These are phyloP conservation scores for Pluvialis apricaria DNA, from an alignment of 2,113 vertebrate genomes.

Conservation along the genomic window DNA sequence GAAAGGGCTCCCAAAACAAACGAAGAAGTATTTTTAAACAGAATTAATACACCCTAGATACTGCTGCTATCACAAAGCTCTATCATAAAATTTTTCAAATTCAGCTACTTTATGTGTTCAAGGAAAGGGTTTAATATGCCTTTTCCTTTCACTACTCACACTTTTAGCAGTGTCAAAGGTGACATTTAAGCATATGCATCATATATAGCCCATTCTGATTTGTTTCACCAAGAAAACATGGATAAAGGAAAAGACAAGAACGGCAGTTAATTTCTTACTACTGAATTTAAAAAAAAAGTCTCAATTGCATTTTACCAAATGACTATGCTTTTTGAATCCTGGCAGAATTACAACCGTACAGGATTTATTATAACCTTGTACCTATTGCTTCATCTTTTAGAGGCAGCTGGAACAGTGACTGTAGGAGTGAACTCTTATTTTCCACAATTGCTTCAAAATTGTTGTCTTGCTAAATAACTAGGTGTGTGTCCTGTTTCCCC, in stretches of 20 bases:
- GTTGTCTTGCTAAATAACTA: not conserved
- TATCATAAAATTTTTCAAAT: not conserved
- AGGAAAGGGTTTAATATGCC: not conserved
- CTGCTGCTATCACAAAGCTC: not conserved
- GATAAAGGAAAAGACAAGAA: not conserved
- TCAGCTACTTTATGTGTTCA: not conserved
- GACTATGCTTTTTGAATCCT: not conserved
- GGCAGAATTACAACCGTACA: not conserved
- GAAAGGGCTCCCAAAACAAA: not conserved
- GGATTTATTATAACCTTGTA: not conserved
- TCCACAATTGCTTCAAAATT: not conserved
- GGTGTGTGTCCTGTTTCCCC: not conserved
- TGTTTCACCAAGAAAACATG: not conserved
- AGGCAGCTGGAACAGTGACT: not conserved
- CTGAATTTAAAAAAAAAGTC: not conserved
- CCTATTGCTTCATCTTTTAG: not conserved
- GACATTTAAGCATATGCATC: not conserved
- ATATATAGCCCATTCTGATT: not conserved
- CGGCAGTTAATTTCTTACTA: not conserved
- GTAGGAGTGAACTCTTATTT: not conserved
- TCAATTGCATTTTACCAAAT: not conserved
- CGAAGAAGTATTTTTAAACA: not conserved
- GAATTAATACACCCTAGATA: not conserved
- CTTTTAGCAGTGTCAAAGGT: not conserved
- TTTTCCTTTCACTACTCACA: not conserved